phyloP scores from a whole-genome alignment of 2,888 invertebrate species.

The Euphydryas editha region DNA sequence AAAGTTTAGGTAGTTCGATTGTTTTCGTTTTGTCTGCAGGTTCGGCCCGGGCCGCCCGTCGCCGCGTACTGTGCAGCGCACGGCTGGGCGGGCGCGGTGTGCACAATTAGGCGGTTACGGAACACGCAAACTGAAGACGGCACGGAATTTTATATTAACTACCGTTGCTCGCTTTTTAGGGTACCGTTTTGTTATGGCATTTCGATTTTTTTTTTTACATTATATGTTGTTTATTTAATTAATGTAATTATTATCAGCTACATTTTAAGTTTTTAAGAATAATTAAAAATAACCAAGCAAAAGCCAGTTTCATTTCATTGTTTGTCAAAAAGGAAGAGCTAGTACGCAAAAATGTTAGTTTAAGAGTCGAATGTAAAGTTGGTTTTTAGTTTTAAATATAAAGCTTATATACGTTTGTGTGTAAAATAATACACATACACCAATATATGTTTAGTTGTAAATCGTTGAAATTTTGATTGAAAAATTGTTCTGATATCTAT shows the following conservation, averaged over 20 bases:
- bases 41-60: constrained; percentile 44
- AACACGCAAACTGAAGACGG: constrained; percentile 50
- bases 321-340: no score
- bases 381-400: no score
- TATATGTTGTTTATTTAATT: not conserved
- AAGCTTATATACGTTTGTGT: no score
- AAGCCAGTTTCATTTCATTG: no score
- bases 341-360: no score
- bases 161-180: constrained; percentile 31
- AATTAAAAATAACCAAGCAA: no score
- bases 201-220: not conserved
- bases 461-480: no score
- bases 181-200: constrained; percentile 23
- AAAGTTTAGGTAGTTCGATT: not conserved
- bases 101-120: constrained; percentile 48
- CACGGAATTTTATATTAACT: constrained; percentile 41
- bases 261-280: no score
- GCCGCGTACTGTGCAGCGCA: constrained; percentile 43
- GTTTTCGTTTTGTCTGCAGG: constrained; percentile 33
- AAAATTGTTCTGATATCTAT: no score
- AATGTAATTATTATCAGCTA: not conserved
- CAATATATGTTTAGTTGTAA: no score
- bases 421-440: no score
- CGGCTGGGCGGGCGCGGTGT: constrained; percentile 39
- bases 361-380: no score